These are phyloP conservation scores for Zosterops japonicus DNA, from an alignment of 2,113 vertebrate genomes.

Conservation along the genomic window DNA sequence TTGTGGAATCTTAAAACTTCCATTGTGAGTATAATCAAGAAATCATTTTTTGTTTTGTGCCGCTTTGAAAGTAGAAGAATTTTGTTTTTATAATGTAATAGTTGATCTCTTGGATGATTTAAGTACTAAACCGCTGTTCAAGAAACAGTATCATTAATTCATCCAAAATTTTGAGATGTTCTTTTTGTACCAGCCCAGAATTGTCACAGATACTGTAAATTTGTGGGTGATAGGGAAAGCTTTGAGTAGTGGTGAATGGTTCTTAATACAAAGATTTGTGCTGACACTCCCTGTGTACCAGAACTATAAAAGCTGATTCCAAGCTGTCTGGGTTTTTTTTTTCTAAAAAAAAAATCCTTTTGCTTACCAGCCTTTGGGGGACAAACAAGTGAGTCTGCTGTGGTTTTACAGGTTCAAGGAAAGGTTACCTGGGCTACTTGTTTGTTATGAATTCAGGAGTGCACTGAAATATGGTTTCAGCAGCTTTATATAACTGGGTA, in stretches of 20 bases:
- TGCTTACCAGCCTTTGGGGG: neutral
- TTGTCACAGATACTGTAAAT: neutral
- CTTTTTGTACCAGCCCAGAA: neutral
- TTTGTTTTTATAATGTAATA: neutral
- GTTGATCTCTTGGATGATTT: neutral
- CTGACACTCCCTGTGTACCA: neutral
- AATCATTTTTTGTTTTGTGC: neutral
- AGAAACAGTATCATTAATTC: neutral
- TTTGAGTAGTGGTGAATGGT: neutral
- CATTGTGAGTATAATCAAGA: neutral
- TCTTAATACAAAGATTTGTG: neutral
- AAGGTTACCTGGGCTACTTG: neutral
- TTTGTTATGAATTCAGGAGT: neutral
- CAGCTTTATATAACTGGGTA: neutral
- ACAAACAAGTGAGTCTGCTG: neutral
- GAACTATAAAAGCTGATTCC: neutral
- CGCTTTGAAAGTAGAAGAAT: neutral
- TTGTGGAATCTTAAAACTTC: neutral
- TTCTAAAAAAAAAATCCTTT: neutral
- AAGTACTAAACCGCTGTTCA: neutral
- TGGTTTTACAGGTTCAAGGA: neutral
- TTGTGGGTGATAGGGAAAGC: neutral
- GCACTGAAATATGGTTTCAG: neutral
- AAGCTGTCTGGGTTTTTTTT: neutral
- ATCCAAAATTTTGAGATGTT: neutral